Evolutionary conservation across 2,113 vertebrate species (phyloP), one percentile per base, ranked within the genome.

Genomic region (Macrotus californicus): DNA sequence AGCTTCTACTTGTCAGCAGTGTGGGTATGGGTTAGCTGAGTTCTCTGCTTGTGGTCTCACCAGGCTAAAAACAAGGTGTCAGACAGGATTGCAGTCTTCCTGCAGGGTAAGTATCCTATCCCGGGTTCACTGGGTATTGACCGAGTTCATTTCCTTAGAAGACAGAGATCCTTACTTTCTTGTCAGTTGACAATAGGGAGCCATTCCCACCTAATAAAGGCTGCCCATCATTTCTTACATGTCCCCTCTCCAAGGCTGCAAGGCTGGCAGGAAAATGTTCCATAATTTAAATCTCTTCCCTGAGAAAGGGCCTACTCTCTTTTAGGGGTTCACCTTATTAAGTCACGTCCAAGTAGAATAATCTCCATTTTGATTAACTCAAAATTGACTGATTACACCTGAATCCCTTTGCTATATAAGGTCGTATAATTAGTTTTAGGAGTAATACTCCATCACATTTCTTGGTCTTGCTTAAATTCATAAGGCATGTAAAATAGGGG

Each of bases 311-410:
- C 54, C 15, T 13, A 72, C 22, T 59, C 46, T 41, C 3, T 89
- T 81, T 85, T 50, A 87, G 82, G 14, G 3, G 3, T 14, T 82
- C 34, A 87, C 13, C 8, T 94, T 81, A 70, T 82, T 43, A 41
- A 4, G 11, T 86, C 6, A 43, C 14, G 7, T n/a, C 14, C 13
- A 81, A 29, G 8, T 52, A 76, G 7, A 72, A 79, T 73, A 77
- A 61, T 75, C 7, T 54, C 26, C 3, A 18, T 59, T 88, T 67
- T 50, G 26, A 69, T 26, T 43, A 59, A 80, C 0, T 59, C 36
- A 80, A 66, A 93, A 43, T 52, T 31, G 48, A 36, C 26, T 90
- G 54, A 90, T 61, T 69, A 75, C 2, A 59, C 41, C 34, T 92
- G 29, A 56, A 89, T 80, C 16, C 26, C 21, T 76, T 89, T 81